Evolutionary conservation across 1,140 invertebrate genomes (phyloP), one percentile per base, ranked within the genome.

Genomic region (Panagrolaimus sp.): DNA sequence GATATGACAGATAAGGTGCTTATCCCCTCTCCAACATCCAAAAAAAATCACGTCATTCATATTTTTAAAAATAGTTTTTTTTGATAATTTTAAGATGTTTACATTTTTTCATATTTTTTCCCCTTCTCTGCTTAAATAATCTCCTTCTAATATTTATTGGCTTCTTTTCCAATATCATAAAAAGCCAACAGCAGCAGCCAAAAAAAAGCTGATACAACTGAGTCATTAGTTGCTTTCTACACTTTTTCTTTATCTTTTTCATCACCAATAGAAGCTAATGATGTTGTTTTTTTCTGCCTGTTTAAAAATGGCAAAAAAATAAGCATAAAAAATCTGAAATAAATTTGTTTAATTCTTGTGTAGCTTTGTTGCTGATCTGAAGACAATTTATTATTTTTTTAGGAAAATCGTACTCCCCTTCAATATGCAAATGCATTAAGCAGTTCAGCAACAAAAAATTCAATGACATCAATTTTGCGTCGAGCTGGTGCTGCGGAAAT

Each of bases 1-100:
- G 68, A 81, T 48, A 32, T 69, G n/a, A 64, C 48, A 46, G 73
- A 74, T 64, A 74, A 63, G 67, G 73, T 72, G 21, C 14, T 58
- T 17, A 58, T 65, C 43, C n/a, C 43, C 1, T 21, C 24, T 4
- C 9, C n/a, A 63, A 63, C 45, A 38, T 12, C 8, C 63, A 21
- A 38, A 45, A 45, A 21, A 45, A 45, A n/a, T 64, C 43, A 24
- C 45, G 63, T 28, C 28, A 65, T 28, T 24, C n/a, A 44, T 38
- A 65, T 21, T 26, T 47, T 21, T 26, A 26, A 26, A 44, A 43
- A 24, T 65, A 47, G 63, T 21, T 44, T 65, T 21, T 12, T 65
- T 15, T 32, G 26, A 38, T 4, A 38, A 38, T 4, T 38, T 38
- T 38, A 38, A 38, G 32, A 38, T 38, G 32, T 38, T 38, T 38